Base-by-base conservation (phyloP, 2,113 vertebrate species). In the Vulpes ferrilata region DNA sequence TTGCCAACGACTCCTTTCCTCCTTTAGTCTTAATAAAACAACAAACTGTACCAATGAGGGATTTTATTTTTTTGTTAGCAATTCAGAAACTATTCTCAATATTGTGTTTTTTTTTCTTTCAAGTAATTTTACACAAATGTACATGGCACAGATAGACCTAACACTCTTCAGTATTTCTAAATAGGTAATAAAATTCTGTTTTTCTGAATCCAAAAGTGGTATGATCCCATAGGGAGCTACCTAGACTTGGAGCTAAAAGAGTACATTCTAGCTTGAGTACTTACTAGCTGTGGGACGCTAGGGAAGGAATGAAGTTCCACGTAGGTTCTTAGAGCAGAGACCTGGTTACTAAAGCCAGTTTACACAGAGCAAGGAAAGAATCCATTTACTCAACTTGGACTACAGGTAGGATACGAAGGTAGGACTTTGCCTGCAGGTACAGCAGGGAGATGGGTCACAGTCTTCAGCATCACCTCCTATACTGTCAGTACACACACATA, bases 21-120 rank as follows among this genome's bases (percentile, higher is more conserved):
- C 30, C 13, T 59, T 82, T 86, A 53, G 15, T 67, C 55, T 98
- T 92, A 85, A 74, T 69, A 20, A 7, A 93, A n/a, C 23, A 91
- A 76, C 73, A 57, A 82, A 83, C 60, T 80, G 55, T 76, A 53
- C 57, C 95, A 69, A 92, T n/a, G 13, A 89, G 7, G 35, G 22
- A 16, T 8, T 95, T 69, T 43, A 27, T 17, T 67, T 92, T 73
- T 67, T 7, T 51, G n/a, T 79, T 73, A 88, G 25, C 15, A n/a
- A 51, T 73, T 92, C 19, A 84, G 13, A 93, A 25, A 96, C 32
- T 43, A 0, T 53, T 62, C 17, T 92, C 23, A 51, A 20, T 76
- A 65, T 32, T 48, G 4, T 93, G 10, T 57, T 65, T 25, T 35
- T 38, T 62, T 53, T n/a, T 1, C 12, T 17, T 2, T 23, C 16